A percentile compares a stretch with the other conserved stretches of the same genome.
These are phyloP conservation scores for Poeciliopsis gracilis DNA, from an alignment of 2,797 vertebrate genomes.

Conservation along the genomic window DNA sequence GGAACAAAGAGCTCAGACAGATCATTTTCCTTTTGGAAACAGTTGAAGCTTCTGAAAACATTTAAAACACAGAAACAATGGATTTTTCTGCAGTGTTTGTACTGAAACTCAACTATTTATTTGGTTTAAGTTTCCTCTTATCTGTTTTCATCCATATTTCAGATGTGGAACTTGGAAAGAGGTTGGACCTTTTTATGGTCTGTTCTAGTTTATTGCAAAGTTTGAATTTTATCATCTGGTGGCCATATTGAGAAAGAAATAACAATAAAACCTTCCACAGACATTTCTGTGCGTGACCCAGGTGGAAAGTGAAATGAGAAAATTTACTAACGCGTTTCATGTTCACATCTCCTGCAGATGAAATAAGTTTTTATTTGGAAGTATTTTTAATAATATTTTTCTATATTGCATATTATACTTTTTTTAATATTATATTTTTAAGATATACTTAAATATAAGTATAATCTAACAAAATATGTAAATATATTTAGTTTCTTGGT, in stretches of 20 bases:
- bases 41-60: constrained; percentile 6
- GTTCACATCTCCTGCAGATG: not conserved
- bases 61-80: constrained; percentile 1
- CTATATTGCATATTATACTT: too few species aligned
- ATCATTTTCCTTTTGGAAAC: constrained; percentile 10
- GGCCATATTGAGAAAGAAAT: constrained; percentile 8
- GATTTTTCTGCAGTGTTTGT: not conserved
- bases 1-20: not conserved
- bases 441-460: too few species aligned
- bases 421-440: too few species aligned
- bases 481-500: not conserved
- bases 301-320: not conserved
- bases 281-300: not conserved
- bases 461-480: too few species aligned
- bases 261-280: not conserved
- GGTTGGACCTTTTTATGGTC: not conserved
- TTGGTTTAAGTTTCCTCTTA: not conserved
- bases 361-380: not conserved
- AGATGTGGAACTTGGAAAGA: not conserved
- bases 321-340: not conserved
- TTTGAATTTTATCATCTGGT: constrained; percentile 13
- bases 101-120: not conserved
- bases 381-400: not conserved
- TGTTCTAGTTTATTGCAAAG: not conserved
- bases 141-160: not conserved